Percentiles rank a stretch among this genome's conserved stretches.
Conservation (phyloP, 1,140 invertebrate species). For the Thaumatotibia leucotreta region DNA sequence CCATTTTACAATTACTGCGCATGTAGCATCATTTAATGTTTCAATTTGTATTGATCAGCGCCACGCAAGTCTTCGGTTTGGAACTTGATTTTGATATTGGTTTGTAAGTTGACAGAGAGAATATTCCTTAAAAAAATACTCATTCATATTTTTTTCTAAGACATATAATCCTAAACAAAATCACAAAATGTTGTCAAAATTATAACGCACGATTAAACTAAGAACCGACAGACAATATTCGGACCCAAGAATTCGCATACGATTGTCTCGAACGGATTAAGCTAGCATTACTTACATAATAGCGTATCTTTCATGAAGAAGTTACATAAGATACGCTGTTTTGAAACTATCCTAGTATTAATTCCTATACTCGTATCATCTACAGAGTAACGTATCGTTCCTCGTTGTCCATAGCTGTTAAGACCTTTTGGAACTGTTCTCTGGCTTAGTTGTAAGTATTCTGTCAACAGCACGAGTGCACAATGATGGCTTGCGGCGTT, state of each 20-base stretch:
- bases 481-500: slow-evolving; percentile 42
- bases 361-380: background rate
- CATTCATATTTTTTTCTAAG: background rate
- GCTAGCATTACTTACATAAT: background rate
- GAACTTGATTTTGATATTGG: too few relatives aligned
- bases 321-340: background rate
- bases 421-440: background rate
- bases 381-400: background rate
- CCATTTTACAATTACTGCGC: too few relatives aligned
- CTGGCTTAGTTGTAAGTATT: slow-evolving; percentile 46
- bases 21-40: too few relatives aligned
- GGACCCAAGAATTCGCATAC: slow-evolving; percentile 48
- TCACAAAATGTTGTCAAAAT: slow-evolving; percentile 23
- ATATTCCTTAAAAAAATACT: background rate
- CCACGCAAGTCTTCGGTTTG: too few relatives aligned
- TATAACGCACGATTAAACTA: slow-evolving; percentile 45
- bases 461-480: slow-evolving; percentile 57
- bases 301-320: background rate
- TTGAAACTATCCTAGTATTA: background rate
- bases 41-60: too few relatives aligned
- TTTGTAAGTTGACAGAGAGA: too few relatives aligned
- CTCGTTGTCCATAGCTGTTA: background rate
- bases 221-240: slow-evolving; percentile 39
- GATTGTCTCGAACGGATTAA: slow-evolving; percentile 66
- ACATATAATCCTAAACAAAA: background rate